Evolutionary conservation across 2,888 invertebrate species (phyloP).

Genomic region (Macaria notata): DNA sequence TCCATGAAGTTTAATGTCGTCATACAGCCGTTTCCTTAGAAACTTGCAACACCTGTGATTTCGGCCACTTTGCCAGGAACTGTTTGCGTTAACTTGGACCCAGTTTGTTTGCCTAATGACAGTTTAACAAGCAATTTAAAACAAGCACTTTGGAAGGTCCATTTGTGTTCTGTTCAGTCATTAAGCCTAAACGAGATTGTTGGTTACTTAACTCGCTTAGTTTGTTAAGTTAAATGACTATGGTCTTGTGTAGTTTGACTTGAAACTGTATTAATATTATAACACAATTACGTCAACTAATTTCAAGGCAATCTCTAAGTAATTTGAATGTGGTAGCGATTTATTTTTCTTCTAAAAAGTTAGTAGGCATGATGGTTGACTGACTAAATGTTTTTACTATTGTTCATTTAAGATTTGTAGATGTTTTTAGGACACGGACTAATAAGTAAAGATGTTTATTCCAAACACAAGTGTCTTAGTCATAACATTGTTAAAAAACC

Average conservation of each 20-base stretch:
- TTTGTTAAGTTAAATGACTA: slow-evolving; percentile 12
- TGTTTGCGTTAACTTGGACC: slow-evolving; percentile 17
- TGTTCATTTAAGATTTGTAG: too few relatives aligned
- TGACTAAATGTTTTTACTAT: too few relatives aligned
- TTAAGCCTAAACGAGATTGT: slow-evolving; percentile 3
- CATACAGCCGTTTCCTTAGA: slow-evolving; percentile 14
- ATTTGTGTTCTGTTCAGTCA: slow-evolving; percentile 11
- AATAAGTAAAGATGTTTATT: too few relatives aligned
- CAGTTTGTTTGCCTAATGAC: slow-evolving; percentile 30
- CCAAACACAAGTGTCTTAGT: too few relatives aligned
- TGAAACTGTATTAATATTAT: background rate
- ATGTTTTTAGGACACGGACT: too few relatives aligned
- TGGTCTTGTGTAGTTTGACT: slow-evolving; percentile 3
- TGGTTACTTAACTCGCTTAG: background rate
- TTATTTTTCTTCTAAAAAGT: too few relatives aligned
- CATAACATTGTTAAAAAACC: too few relatives aligned
- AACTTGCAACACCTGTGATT: slow-evolving; percentile 18
- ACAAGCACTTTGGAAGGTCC: slow-evolving; percentile 14
- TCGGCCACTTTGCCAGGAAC: slow-evolving; percentile 5
- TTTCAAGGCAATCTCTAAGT: too few relatives aligned
- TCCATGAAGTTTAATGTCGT: slow-evolving; percentile 15
- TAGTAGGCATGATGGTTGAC: too few relatives aligned
- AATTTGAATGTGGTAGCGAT: too few relatives aligned
- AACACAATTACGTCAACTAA: too few relatives aligned
- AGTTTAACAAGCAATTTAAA: slow-evolving; percentile 27